Conservation (phyloP, 2,113 vertebrate species). For the Heloderma charlesbogerti region DNA sequence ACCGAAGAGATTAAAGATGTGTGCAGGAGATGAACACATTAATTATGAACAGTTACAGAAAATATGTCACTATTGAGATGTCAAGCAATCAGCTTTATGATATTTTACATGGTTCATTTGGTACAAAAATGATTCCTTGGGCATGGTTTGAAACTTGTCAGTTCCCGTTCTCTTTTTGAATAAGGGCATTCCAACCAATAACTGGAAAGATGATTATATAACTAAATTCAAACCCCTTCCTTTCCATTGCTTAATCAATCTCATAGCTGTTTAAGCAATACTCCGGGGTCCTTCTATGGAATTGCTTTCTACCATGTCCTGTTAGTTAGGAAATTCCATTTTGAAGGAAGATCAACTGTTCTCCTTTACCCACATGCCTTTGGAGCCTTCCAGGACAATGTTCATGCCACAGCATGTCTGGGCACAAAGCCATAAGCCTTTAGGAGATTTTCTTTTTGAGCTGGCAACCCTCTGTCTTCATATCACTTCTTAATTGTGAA, state of each 20-base stretch:
- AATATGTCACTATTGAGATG: background rate
- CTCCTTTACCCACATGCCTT: background rate
- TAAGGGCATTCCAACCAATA: background rate
- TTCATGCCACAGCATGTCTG: background rate
- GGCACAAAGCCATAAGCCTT: background rate
- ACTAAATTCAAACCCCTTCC: background rate
- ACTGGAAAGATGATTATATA: background rate
- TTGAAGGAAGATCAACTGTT: background rate
- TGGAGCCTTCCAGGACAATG: background rate
- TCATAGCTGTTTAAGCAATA: background rate
- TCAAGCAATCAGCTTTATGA: background rate
- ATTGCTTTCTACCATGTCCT: background rate
- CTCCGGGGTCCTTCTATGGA: too few relatives aligned
- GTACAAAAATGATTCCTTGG: background rate
- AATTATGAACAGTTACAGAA: background rate
- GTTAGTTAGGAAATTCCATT: background rate
- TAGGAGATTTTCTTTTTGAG: background rate
- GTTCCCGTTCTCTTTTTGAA: background rate
- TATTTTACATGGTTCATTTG: background rate
- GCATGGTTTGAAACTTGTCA: background rate
- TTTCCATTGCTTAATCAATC: background rate
- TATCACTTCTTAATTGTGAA: background rate
- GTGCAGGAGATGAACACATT: background rate
- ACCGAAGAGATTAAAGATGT: background rate
- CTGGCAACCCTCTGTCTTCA: background rate